Evolutionary conservation across 2,113 vertebrate genomes (phyloP).

Genomic region (Benitochromis conjunctus): DNA sequence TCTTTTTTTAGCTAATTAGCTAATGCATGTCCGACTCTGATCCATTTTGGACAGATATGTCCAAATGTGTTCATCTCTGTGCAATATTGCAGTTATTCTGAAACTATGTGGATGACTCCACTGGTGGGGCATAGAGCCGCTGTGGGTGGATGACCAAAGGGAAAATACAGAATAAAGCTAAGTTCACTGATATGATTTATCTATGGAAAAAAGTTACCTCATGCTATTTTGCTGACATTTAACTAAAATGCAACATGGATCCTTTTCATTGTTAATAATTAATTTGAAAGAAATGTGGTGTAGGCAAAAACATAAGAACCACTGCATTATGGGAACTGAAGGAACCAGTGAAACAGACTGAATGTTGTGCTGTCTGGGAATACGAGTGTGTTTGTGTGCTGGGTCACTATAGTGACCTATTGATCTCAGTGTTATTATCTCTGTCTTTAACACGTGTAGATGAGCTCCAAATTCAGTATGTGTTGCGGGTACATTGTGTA

Average conservation of each 20-base stretch:
- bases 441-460: not conserved
- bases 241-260: not conserved
- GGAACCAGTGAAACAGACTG: not conserved
- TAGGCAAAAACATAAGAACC: not conserved
- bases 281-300: not conserved
- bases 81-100: not conserved
- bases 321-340: not conserved
- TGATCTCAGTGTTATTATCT: not conserved
- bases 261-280: not conserved
- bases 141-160: fast-evolving
- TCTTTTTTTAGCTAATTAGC: not conserved
- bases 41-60: not conserved
- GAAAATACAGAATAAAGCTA: not conserved
- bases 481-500: not conserved
- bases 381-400: not conserved
- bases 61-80: not conserved
- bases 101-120: not conserved
- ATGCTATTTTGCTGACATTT: not conserved
- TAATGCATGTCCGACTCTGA: not conserved
- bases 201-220: not conserved
- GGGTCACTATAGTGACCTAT: not conserved
- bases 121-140: fast-evolving
- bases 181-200: not conserved
- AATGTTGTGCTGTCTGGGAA: not conserved
- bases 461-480: not conserved